A percentile compares a stretch with the other conserved stretches of the same genome.
Conservation (phyloP, 2,113 vertebrate species). For the Laticauda colubrina region DNA sequence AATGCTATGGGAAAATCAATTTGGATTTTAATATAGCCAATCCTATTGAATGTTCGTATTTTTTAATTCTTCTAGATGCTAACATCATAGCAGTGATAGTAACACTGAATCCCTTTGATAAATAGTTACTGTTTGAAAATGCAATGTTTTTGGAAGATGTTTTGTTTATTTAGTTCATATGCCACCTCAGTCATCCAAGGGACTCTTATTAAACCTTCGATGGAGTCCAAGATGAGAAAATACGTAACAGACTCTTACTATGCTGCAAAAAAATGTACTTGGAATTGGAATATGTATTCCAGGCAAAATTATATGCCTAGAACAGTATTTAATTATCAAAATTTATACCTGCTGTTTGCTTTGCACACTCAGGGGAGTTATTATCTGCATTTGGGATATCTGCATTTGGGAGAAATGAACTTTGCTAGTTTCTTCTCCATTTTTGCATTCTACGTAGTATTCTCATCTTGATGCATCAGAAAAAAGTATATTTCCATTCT, state of each 20-base stretch:
- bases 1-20: background rate
- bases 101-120: background rate
- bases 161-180: background rate
- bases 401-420: constrained; percentile 73
- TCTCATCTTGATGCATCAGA: constrained; percentile 71
- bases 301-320: background rate
- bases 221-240: background rate
- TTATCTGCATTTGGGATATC: constrained; percentile 75
- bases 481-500: constrained; percentile 68
- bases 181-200: background rate
- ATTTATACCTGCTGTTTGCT: constrained; percentile 56
- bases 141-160: background rate
- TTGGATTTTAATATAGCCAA: background rate
- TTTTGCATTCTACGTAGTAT: constrained; percentile 77
- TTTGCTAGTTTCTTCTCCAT: constrained; percentile 67
- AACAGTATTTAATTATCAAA: constrained; percentile 6
- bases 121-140: background rate
- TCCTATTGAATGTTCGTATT: constrained; percentile 10
- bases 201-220: background rate
- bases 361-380: constrained; percentile 71
- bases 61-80: background rate
- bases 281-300: background rate
- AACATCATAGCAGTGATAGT: background rate
- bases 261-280: background rate
- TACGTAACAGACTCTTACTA: background rate